A percentile compares a stretch with the other conserved stretches of the same genome.
Conservation (phyloP, 2,888 invertebrate species). For the Vandiemenella viatica region DNA sequence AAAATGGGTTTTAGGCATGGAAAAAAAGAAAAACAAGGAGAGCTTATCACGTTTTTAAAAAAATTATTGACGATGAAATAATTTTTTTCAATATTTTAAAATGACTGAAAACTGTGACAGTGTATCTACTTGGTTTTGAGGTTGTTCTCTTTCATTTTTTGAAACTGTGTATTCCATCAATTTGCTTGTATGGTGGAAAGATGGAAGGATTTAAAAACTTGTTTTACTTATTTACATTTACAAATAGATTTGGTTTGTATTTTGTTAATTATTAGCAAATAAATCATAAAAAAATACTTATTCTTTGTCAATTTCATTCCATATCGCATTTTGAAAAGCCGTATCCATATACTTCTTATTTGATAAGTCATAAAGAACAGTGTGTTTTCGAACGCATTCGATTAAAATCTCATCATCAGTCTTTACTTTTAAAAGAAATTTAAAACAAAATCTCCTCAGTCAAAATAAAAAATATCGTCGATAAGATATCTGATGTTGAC, state of each 20-base stretch:
- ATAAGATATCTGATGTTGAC: not conserved
- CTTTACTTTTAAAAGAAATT: not conserved
- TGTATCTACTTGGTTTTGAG: no score
- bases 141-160: no score
- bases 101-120: no score
- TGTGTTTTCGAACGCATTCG: not conserved
- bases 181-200: no score
- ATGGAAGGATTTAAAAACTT: not conserved
- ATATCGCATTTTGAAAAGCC: no score
- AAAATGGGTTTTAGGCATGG: no score
- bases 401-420: conserved; percentile 16
- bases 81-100: no score
- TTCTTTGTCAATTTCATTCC: not conserved
- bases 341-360: not conserved
- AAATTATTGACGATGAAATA: no score
- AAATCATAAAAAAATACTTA: not conserved
- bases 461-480: not conserved
- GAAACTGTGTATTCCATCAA: no score
- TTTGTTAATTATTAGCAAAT: not conserved
- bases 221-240: not conserved
- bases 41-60: no score
- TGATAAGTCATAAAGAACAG: not conserved
- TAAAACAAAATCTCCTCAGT: not conserved
- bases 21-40: no score
- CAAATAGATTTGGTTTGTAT: no score